Conservation (phyloP, 2,888 invertebrate species). For the Epinotia brunnichana region DNA sequence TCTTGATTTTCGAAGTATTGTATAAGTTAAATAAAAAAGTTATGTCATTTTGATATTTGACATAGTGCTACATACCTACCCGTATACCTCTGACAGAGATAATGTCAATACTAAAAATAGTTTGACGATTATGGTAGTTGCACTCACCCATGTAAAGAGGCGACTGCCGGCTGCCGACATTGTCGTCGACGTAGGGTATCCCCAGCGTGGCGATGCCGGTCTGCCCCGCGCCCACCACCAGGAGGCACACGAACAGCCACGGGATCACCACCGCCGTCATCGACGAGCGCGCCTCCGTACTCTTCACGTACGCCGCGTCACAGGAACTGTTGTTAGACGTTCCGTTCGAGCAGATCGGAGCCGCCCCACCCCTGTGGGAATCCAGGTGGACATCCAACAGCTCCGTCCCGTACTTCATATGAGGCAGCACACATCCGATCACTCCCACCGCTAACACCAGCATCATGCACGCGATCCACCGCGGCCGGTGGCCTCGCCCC, state of each 20-base stretch:
- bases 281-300: constrained; percentile 88
- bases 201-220: constrained; percentile 96
- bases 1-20: too few species aligned
- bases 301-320: constrained; percentile 85
- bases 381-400: constrained; percentile 82
- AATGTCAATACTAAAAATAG: too few species aligned
- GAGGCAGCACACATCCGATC: constrained; percentile 93
- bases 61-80: too few species aligned
- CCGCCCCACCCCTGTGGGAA: constrained; percentile 68
- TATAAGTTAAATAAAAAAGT: too few species aligned
- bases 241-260: constrained; percentile 93
- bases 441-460: constrained; percentile 93
- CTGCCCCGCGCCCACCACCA: constrained; percentile 96
- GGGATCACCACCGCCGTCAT: constrained; percentile 92
- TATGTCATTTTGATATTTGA: too few species aligned
- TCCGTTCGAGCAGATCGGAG: constrained; percentile 63
- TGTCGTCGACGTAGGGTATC: constrained; percentile 97
- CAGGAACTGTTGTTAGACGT: constrained; percentile 71
- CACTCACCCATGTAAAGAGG: constrained; percentile 94
- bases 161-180: constrained; percentile 95
- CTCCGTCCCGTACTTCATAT: constrained; percentile 91
- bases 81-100: background rate
- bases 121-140: background rate
- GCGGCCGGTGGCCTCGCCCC: constrained; percentile 95
- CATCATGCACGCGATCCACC: constrained; percentile 97